Evolutionary conservation across 1,140 invertebrate species (phyloP).

Genomic region (Acromyrmex charruanus): DNA sequence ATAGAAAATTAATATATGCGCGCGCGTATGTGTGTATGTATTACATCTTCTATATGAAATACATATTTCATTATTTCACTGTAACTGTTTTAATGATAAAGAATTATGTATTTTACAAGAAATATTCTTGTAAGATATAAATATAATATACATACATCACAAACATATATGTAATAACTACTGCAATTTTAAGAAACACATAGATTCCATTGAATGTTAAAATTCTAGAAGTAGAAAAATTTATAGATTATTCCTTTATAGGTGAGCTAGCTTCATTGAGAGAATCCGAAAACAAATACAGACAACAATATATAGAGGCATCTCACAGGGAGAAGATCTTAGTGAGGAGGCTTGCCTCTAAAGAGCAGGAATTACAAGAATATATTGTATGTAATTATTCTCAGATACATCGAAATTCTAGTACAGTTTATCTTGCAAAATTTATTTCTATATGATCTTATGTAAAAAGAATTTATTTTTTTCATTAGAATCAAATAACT

Average conservation of each 20-base stretch:
- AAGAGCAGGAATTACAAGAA: slow-evolving; percentile 98
- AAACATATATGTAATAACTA: slow-evolving; percentile 21
- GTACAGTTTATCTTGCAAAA: slow-evolving; percentile 45
- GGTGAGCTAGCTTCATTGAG: slow-evolving; percentile 91
- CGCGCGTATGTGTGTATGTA: neutral
- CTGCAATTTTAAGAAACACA: slow-evolving; percentile 63
- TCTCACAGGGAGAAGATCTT: slow-evolving; percentile 96
- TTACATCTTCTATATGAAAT: slow-evolving; percentile 35
- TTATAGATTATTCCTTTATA: slow-evolving; percentile 85
- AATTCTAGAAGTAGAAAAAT: slow-evolving; percentile 56
- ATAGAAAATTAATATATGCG: slow-evolving; percentile 14
- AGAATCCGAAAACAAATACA: slow-evolving; percentile 93
- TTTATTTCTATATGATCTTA: slow-evolving; percentile 27
- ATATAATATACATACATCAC: slow-evolving; percentile 24
- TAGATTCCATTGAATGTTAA: slow-evolving; percentile 57
- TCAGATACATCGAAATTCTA: slow-evolving; percentile 23
- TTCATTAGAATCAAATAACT: slow-evolving; percentile 94
- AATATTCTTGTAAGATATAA: slow-evolving; percentile 33
- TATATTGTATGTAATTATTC: slow-evolving; percentile 92
- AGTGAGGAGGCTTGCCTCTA: slow-evolving; percentile 95
- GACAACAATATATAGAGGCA: slow-evolving; percentile 93
- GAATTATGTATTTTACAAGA: slow-evolving; percentile 31
- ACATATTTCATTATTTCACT: slow-evolving; percentile 31
- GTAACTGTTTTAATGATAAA: slow-evolving; percentile 11
- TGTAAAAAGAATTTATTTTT: slow-evolving; percentile 30